phyloP scores from a whole-genome alignment of 2,113 vertebrate species.

The Paedocypris sp. region DNA sequence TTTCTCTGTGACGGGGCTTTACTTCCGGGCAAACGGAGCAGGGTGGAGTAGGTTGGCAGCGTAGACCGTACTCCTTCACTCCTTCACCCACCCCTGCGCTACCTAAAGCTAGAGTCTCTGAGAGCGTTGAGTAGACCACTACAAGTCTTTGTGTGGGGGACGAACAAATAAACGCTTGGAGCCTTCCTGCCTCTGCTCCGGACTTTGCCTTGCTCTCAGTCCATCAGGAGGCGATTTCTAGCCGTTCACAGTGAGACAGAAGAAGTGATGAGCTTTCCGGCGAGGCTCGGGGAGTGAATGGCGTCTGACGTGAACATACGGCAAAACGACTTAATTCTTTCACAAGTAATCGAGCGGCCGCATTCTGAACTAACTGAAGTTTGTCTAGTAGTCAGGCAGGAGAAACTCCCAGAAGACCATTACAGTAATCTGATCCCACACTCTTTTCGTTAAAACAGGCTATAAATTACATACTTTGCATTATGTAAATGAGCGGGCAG shows the following conservation, averaged over 20 bases:
- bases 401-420: too few relatives aligned
- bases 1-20: constrained; percentile 53
- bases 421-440: too few relatives aligned
- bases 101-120: constrained; percentile 35
- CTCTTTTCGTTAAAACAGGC: too few relatives aligned
- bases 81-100: constrained; percentile 26
- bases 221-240: constrained; percentile 32
- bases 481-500: background rate
- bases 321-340: constrained; percentile 11
- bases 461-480: background rate
- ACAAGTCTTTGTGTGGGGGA: constrained; percentile 23
- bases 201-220: background rate
- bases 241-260: constrained; percentile 59
- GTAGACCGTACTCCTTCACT: background rate
- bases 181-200: background rate
- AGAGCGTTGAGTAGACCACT: constrained; percentile 8
- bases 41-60: constrained; percentile 21
- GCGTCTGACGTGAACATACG: constrained; percentile 30
- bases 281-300: constrained; percentile 22
- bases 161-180: constrained; percentile 19
- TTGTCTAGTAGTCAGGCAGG: too few relatives aligned
- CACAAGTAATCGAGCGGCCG: constrained; percentile 28
- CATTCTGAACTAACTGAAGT: too few relatives aligned
- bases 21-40: constrained; percentile 44
- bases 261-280: background rate